phyloP scores from a whole-genome alignment of 2,797 vertebrate species.

The Microtus obscurus region DNA sequence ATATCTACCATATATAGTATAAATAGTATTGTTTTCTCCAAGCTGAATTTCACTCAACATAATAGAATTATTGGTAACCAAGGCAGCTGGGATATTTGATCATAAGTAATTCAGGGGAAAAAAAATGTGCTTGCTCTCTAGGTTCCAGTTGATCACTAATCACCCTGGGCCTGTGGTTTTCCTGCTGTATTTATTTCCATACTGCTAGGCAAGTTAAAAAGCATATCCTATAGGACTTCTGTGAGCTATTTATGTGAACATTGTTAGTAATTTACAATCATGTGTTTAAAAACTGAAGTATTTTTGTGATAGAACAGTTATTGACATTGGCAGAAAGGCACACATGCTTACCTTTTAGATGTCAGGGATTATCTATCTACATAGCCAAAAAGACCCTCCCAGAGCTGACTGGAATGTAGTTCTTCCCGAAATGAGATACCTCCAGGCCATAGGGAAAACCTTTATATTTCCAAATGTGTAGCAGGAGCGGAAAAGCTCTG shows the following conservation, averaged over 20 bases:
- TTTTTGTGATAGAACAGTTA: not conserved
- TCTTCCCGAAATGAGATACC: not conserved
- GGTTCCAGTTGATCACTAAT: constrained; percentile 37
- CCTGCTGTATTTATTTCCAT: constrained; percentile 3
- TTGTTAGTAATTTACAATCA: not conserved
- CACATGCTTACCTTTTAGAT: constrained; percentile 18
- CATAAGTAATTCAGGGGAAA: constrained; percentile 51
- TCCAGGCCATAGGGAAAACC: not conserved
- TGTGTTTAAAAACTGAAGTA: not conserved
- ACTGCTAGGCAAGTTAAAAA: constrained; percentile 10
- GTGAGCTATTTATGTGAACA: not conserved
- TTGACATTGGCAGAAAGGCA: not conserved
- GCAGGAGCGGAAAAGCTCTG: not conserved
- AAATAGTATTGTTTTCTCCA: not conserved
- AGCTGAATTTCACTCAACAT: not conserved
- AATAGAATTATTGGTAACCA: not conserved
- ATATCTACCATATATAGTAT: not conserved
- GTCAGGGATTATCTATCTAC: not conserved
- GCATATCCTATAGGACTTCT: not conserved
- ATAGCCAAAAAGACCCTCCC: not conserved
- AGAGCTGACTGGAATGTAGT: not conserved
- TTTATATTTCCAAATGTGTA: constrained; percentile 53
- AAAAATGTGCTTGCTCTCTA: not conserved
- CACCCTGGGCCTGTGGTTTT: not conserved
- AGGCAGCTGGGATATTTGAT: not conserved